A percentile compares a stretch with the other conserved stretches of the same genome.
These are phyloP conservation scores for Drosophila burlai DNA, from an alignment of 1,140 invertebrate genomes.

Conservation along the genomic window DNA sequence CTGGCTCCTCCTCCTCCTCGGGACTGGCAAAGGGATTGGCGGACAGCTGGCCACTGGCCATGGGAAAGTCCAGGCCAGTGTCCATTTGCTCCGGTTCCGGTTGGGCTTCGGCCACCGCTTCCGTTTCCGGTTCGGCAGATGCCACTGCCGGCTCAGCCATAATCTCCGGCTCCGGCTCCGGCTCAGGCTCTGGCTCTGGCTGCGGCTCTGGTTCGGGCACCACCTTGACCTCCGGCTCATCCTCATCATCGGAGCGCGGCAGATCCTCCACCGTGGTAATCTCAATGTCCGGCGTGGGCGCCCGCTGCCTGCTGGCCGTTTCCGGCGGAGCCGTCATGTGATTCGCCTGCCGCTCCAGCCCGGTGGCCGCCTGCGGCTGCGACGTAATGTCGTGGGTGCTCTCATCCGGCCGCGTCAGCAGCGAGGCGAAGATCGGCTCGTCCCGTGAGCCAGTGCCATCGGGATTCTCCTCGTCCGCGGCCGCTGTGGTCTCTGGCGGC, in stretches of 20 bases:
- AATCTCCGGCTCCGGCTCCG: slow-evolving; percentile 10
- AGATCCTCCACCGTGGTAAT: slow-evolving; percentile 83
- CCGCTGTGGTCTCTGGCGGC: not conserved
- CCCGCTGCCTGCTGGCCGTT: slow-evolving; percentile 56
- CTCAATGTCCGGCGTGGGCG: slow-evolving; percentile 82
- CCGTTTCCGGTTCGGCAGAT: slow-evolving; percentile 44
- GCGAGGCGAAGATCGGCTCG: slow-evolving; percentile 75
- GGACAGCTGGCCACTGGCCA: slow-evolving; percentile 73
- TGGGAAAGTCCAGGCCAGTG: slow-evolving; percentile 76
- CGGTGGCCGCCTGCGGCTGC: slow-evolving; percentile 73
- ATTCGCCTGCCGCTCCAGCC: slow-evolving; percentile 19
- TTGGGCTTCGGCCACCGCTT: slow-evolving; percentile 27
- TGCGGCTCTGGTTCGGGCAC: not conserved
- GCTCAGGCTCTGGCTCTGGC: not conserved
- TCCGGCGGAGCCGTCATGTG: slow-evolving; percentile 60
- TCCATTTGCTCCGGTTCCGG: slow-evolving; percentile 79
- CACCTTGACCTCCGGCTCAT: slow-evolving; percentile 35
- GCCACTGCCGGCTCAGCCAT: not conserved
- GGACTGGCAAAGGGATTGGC: slow-evolving; percentile 86
- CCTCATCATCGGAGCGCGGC: slow-evolving; percentile 83
- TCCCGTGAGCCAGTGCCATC: slow-evolving; percentile 27
- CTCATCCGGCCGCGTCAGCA: slow-evolving; percentile 75
- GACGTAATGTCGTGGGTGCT: slow-evolving; percentile 81
- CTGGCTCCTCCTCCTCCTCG: slow-evolving; percentile 82
- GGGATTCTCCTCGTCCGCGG: slow-evolving; percentile 4